phyloP scores from a whole-genome alignment of 2,888 invertebrate genomes.

The Limnephilus lunatus region DNA sequence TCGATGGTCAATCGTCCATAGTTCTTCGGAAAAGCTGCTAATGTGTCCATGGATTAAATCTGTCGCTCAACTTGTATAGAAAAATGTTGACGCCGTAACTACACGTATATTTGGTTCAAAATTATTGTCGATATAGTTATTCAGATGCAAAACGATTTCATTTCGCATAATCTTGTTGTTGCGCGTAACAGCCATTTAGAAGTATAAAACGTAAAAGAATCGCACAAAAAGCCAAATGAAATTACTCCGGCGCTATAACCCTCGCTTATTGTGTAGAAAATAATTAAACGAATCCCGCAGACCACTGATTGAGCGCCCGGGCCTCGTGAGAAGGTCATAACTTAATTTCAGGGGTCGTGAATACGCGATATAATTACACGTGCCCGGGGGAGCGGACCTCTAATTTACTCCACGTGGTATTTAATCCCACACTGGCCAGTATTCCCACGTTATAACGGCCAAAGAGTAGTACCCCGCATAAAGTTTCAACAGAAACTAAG shows the following conservation, averaged over 20 bases:
- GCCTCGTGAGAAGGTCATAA: constrained; percentile 58
- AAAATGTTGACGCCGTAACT: too few relatives aligned
- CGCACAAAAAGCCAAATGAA: neutral
- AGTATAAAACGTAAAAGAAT: neutral
- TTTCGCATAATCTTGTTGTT: too few relatives aligned
- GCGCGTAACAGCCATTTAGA: neutral
- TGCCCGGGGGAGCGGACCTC: constrained; percentile 39
- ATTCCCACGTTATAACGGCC: neutral
- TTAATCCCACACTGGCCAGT: neutral
- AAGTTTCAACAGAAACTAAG: neutral
- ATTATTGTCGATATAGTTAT: neutral
- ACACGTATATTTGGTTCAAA: too few relatives aligned
- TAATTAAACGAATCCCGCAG: neutral
- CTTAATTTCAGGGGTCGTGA: constrained; percentile 62
- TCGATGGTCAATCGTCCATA: too few relatives aligned
- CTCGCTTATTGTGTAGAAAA: neutral
- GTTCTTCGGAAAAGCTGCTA: too few relatives aligned
- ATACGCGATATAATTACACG: constrained; percentile 61
- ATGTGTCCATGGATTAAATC: too few relatives aligned
- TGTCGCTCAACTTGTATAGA: too few relatives aligned
- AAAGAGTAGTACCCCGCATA: neutral
- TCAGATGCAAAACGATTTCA: neutral
- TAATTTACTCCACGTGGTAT: constrained; percentile 47
- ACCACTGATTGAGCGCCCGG: constrained; percentile 21
- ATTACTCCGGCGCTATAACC: neutral